Evolutionary conservation across 1,140 invertebrate species (phyloP).

Genomic region (Parapsyche elsis): DNA sequence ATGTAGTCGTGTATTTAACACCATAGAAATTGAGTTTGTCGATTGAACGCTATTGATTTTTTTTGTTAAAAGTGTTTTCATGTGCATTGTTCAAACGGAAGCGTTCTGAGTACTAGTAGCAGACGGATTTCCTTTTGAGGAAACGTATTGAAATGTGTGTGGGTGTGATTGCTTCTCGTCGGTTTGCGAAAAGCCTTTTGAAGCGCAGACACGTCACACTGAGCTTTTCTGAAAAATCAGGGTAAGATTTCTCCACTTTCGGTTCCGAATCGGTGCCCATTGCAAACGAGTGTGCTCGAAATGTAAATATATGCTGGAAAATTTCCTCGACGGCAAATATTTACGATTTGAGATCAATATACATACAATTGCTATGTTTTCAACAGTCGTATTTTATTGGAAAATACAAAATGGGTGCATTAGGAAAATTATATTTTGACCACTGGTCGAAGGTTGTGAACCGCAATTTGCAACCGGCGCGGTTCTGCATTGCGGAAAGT

Average conservation of each 20-base stretch:
- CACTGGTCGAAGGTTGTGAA: not conserved
- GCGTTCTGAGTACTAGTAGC: not conserved
- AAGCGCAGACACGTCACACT: not conserved
- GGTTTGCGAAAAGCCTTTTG: slow-evolving; percentile 13
- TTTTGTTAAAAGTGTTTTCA: not conserved
- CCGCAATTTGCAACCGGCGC: not conserved
- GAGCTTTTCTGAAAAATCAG: slow-evolving; percentile 42
- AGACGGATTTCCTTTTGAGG: not conserved
- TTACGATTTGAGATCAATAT: too few relatives aligned
- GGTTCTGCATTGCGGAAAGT: slow-evolving; percentile 35
- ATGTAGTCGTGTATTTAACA: not conserved
- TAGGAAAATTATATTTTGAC: too few relatives aligned
- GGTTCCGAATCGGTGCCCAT: slow-evolving; percentile 27
- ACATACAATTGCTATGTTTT: too few relatives aligned
- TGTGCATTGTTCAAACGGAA: slow-evolving; percentile 17
- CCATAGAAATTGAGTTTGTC: not conserved
- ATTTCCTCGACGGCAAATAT: too few relatives aligned
- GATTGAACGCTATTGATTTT: not conserved
- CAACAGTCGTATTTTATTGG: too few relatives aligned
- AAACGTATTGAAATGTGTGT: slow-evolving; percentile 10
- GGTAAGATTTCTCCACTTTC: slow-evolving; percentile 8
- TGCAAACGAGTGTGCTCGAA: not conserved
- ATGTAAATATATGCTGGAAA: not conserved
- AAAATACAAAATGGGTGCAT: too few relatives aligned
- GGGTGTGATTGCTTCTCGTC: slow-evolving; percentile 34